A percentile compares a stretch with the other conserved stretches of the same genome.
Evolutionary conservation across 2,113 vertebrate species (phyloP).

Genomic region (Indicator maculatus): DNA sequence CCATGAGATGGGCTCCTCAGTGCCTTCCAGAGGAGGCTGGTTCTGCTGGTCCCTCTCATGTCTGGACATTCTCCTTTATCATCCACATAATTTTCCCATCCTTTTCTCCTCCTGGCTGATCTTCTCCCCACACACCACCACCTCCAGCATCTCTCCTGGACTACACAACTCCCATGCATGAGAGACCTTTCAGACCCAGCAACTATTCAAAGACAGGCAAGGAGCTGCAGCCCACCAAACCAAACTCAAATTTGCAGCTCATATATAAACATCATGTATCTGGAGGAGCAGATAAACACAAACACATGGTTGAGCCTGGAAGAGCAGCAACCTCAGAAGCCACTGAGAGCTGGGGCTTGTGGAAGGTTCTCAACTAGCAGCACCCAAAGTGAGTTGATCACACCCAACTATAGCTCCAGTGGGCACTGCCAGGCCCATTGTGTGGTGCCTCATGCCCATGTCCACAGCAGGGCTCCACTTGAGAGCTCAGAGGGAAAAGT

Average conservation of each 20-base stretch:
- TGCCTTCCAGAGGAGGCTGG: background rate
- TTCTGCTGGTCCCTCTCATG: fast-evolving
- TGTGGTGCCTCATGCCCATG: fast-evolving
- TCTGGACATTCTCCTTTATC: background rate
- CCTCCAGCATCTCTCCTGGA: background rate
- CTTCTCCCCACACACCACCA: background rate
- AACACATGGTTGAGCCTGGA: constrained; percentile 39
- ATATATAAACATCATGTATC: background rate
- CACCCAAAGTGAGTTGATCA: background rate
- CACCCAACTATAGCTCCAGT: fast-evolving
- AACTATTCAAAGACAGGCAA: background rate
- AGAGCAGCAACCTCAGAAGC: background rate
- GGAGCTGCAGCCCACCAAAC: constrained; percentile 37
- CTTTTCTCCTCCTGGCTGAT: background rate
- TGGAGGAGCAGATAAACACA: background rate
- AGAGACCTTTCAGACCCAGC: background rate
- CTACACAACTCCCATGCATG: background rate
- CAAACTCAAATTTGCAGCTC: constrained; percentile 58
- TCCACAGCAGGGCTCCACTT: background rate
- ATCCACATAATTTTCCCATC: background rate
- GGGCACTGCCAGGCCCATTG: background rate
- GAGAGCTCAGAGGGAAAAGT: background rate
- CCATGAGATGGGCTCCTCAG: fast-evolving
- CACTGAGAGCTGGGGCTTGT: background rate
- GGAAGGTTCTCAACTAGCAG: background rate